Conservation (phyloP, 2,888 invertebrate species). For the Leptopilina syphax region DNA sequence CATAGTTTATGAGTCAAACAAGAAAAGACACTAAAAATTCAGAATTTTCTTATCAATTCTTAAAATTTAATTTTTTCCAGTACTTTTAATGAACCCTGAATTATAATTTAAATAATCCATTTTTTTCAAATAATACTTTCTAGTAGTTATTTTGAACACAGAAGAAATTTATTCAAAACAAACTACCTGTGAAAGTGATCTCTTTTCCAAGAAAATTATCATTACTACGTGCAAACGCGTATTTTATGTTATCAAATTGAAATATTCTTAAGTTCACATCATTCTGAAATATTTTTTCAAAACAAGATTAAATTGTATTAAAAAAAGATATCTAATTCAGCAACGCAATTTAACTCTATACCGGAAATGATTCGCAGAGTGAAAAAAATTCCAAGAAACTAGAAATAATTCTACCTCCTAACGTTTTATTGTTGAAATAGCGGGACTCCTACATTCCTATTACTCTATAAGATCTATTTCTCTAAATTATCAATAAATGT, state of each 20-base stretch:
- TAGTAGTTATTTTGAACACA: neutral
- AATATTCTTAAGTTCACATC: too few relatives aligned
- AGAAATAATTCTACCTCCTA: conserved; percentile 10
- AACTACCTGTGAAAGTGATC: conserved; percentile 11
- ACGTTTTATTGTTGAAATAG: conserved; percentile 35
- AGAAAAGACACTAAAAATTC: too few relatives aligned
- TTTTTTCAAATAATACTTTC: too few relatives aligned
- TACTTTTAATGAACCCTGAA: too few relatives aligned
- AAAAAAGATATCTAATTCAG: neutral
- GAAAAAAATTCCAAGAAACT: conserved; percentile 31
- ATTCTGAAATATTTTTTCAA: neutral
- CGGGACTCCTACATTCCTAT: conserved; percentile 32
- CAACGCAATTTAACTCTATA: neutral
- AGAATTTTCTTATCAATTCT: too few relatives aligned
- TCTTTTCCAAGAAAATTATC: neutral
- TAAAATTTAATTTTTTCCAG: too few relatives aligned
- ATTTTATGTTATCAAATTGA: neutral
- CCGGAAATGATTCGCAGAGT: conserved; percentile 2
- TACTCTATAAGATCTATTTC: neutral
- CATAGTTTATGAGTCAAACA: too few relatives aligned
- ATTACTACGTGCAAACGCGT: neutral
- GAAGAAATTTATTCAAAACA: neutral
- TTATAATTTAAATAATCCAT: too few relatives aligned
- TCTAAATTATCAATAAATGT: neutral
- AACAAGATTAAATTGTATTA: neutral